Conservation (phyloP, 2,797 vertebrate species). For the Amazona ochrocephala region DNA sequence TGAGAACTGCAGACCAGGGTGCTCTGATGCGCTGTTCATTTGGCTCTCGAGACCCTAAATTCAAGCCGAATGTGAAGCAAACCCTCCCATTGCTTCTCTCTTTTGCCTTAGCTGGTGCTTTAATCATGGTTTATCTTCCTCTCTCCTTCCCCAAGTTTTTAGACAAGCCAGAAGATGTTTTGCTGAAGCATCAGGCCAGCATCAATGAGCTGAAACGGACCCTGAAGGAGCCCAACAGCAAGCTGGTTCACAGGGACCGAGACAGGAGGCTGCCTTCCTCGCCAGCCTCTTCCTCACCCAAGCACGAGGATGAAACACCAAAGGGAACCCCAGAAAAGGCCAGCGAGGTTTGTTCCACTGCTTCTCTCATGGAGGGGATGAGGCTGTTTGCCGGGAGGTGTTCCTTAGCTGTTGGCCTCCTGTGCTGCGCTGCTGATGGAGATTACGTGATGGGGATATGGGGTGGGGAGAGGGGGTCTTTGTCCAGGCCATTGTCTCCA, state of each 20-base stretch:
- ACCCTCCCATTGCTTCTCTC: background rate
- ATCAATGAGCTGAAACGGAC: slow-evolving; percentile 98
- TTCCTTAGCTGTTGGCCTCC: background rate
- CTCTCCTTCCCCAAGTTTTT: slow-evolving; percentile 83
- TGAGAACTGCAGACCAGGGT: background rate
- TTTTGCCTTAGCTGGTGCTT: background rate
- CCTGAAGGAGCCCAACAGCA: slow-evolving; percentile 95
- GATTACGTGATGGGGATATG: fast-evolving
- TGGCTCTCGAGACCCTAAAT: background rate
- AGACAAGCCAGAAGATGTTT: slow-evolving; percentile 95
- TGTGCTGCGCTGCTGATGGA: background rate
- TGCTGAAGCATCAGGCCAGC: slow-evolving; percentile 98
- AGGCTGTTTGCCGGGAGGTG: background rate
- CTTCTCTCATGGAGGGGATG: background rate
- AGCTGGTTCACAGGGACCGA: slow-evolving; percentile 87
- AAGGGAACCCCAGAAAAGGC: slow-evolving; percentile 88
- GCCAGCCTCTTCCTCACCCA: slow-evolving; percentile 85
- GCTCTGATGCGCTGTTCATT: background rate
- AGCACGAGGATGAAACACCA: slow-evolving; percentile 81
- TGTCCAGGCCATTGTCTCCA: background rate
- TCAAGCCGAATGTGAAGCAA: slow-evolving; percentile 14
- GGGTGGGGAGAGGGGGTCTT: background rate
- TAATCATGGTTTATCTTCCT: background rate
- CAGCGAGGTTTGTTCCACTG: slow-evolving; percentile 75
- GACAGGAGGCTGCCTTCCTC: slow-evolving; percentile 91